Base-by-base conservation (phyloP, 1,140 invertebrate genomes). In the Calephelis nemesis region DNA sequence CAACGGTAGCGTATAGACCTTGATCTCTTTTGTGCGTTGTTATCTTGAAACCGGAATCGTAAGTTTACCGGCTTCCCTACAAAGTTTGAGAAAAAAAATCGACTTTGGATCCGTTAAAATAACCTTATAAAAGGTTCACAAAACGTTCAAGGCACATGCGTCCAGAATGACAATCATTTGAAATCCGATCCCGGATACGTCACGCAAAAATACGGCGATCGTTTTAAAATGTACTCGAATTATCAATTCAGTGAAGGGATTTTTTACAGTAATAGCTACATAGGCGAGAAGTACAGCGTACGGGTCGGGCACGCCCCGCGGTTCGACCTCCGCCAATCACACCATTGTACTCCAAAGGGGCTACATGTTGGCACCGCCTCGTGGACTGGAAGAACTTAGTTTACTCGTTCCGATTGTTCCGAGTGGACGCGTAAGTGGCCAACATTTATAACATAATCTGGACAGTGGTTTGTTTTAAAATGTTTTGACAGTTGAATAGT, bases 211-310 rank as follows among this genome's bases (percentile, higher is more conserved):
- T 73, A 70, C 65, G 66, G 67, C 69, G 70, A 75, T 69, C 71
- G 72, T 65, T 76, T 80, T 73, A 67, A 74, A 66, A 68, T 69
- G 70, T 68, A 73, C 74, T 67, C 52, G 74, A 72, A 74, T 60
- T 73, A 73, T 75, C 78, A 83, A 77, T 79, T 78, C 70, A 74
- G 72, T 63, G 63, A 69, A 68, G 75, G 73, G 64, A 69, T 66
- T 75, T 79, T 80, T 80, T 78, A 73, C 50, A 72, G 71, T 74
- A 73, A 69, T 75, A 50, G 63, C 48, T 79, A 79, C 77, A 82
- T 84, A 80, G 79, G 68, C 58, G 75, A 76, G 58, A 50, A 50
- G 49, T 66, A 50, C 52, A 15, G 50, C 39, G 62, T 63, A 47
- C 49, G 47, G 52, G 48, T 8, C 50, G 69, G 64, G 58, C 74